Evolutionary conservation across 2,888 invertebrate genomes (phyloP), one percentile per base, ranked within the genome.

Genomic region (Neuroscelio doddi): DNA sequence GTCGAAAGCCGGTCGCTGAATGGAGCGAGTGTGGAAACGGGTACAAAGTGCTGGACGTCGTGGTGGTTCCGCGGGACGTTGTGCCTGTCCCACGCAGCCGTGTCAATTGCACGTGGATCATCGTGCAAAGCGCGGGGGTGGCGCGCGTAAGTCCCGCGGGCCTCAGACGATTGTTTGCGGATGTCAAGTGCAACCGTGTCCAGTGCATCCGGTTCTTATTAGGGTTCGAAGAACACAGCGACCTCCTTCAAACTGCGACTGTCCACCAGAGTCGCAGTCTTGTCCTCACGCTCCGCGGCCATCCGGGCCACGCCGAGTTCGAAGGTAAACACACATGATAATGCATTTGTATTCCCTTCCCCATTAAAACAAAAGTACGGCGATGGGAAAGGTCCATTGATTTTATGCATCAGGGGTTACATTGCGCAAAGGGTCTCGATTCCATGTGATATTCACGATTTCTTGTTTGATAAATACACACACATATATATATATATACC

Each of bases 21-120:
- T 83, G 83, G 83, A 82, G 80, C 81, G 83, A 76, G 81, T 83
- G 73, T 82, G 83, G 83, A 81, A 79, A 77, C 81, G 83, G 59
- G 83, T 83, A 53, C 82, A 82, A 68, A 75, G 80, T 63, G 80
- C 81, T 68, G 79, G 80, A 47, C 80, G 80, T 70, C 80, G 81
- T 39, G 76, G 78, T 61, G 61, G 64, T 24, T 51, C 69, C 57
- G 69, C 73, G 67, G 80, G 72, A 64, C 79, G 80, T 38, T 82
- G 82, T 70, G 80, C 79, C 32, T 82, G 82, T 58, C 73, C 78
- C 63, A 73, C 75, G 53, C 81, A 80, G 63, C 81, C 81, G 53
- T 81, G 82, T 73, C 82, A 81, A 74, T 72, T 80, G 77, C 82
- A 82, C 81, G 82, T 81, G 80, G 80, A 80, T 61, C 74, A 80